phyloP scores from a whole-genome alignment of 2,797 vertebrate species.

The Smutsia gigantea region DNA sequence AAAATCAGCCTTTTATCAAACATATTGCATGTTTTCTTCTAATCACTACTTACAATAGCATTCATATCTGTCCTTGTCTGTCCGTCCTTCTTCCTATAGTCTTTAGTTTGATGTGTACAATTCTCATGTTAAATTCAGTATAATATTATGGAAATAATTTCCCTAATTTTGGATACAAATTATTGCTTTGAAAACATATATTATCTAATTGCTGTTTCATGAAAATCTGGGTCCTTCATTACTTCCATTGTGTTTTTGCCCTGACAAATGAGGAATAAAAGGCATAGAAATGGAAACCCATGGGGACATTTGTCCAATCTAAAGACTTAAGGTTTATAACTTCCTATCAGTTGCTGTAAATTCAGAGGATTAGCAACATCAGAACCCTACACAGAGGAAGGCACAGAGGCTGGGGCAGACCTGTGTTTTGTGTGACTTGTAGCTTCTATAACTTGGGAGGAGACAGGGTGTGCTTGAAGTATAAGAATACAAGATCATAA shows the following conservation, averaged over 20 bases:
- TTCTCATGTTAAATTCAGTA: slow-evolving; percentile 31
- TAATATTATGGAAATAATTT: slow-evolving; percentile 1
- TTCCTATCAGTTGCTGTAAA: neutral
- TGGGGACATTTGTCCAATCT: neutral
- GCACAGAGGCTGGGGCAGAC: neutral
- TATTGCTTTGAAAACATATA: slow-evolving; percentile 18
- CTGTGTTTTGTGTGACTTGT: neutral
- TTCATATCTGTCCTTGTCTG: neutral
- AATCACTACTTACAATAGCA: neutral
- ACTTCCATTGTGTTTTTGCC: neutral
- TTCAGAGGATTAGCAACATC: neutral
- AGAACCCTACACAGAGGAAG: neutral
- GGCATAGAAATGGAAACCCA: neutral
- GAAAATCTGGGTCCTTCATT: neutral
- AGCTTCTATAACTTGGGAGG: neutral
- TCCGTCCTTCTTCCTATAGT: neutral
- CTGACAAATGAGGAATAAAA: slow-evolving; percentile 17
- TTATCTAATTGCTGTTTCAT: neutral
- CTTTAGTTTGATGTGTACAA: neutral
- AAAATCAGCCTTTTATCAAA: neutral
- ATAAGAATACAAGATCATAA: neutral
- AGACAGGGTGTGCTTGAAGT: neutral
- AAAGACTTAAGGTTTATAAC: neutral
- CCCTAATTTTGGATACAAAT: slow-evolving; percentile 22
- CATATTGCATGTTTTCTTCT: neutral